A percentile compares a stretch with the other conserved stretches of the same genome.
These are phyloP conservation scores for Lineus longissimus DNA, from an alignment of 1,140 invertebrate species.

Conservation along the genomic window DNA sequence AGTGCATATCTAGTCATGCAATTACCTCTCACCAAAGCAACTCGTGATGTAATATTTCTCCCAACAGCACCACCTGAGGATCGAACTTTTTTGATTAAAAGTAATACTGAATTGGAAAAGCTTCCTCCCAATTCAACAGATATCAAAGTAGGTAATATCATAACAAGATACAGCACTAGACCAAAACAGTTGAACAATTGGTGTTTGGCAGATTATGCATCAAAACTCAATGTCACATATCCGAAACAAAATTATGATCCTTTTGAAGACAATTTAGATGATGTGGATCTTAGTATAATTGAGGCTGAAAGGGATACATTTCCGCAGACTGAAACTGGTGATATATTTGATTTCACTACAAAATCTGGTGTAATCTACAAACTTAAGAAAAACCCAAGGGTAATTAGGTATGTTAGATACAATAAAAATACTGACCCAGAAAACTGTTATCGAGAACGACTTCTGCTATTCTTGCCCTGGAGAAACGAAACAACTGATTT, in stretches of 20 bases:
- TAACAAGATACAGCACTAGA: not conserved
- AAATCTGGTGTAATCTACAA: not conserved
- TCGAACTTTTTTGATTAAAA: not conserved
- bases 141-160: not conserved
- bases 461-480: not conserved
- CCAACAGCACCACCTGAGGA: conserved; percentile 1
- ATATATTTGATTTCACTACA: no score
- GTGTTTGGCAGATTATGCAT: conserved; percentile 1
- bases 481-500: not conserved
- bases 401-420: not conserved
- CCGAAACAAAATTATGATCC: not conserved
- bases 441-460: not conserved
- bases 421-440: not conserved
- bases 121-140: not conserved
- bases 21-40: not conserved
- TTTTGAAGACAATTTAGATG: conserved; percentile 2
- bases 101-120: not conserved
- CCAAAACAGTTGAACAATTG: conserved; percentile 3
- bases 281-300: not conserved
- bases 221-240: not conserved
- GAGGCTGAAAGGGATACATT: no score
- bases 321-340: no score
- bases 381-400: not conserved
- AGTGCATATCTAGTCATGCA: conserved; percentile 10
- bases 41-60: not conserved